These are phyloP conservation scores for Chrysaora quinquecirrha DNA, from an alignment of 30 jellyfish, hydroid and myxozoan species.

Conservation along the genomic window DNA sequence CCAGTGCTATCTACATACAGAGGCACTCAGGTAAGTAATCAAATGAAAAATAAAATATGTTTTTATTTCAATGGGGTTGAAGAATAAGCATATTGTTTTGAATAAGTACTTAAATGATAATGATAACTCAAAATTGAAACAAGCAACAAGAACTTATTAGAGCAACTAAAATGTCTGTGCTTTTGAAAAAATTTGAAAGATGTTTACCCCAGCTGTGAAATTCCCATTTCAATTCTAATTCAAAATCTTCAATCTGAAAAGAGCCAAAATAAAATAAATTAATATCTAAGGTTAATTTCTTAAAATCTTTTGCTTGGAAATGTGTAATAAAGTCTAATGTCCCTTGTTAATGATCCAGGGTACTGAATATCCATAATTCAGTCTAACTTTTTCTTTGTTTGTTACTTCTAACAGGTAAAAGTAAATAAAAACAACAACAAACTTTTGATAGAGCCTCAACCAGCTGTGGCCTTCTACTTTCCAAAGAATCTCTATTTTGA, in stretches of 20 bases:
- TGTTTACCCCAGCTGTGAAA: constrained; percentile 97
- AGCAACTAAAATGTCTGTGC: neutral
- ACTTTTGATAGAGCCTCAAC: constrained; percentile 84
- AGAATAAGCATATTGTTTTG: too few species aligned
- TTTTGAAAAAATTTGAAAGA: neutral
- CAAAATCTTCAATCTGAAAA: constrained; percentile 67
- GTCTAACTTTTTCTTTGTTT: too few species aligned
- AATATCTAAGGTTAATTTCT: too few species aligned
- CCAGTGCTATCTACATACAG: too few species aligned
- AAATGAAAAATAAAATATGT: too few species aligned
- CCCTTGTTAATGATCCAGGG: too few species aligned
- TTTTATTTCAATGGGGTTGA: too few species aligned
- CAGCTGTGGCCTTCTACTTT: constrained; percentile 83
- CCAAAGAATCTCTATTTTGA: constrained; percentile 78
- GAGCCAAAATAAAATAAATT: too few species aligned
- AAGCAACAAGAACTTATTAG: neutral
- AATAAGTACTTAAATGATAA: neutral
- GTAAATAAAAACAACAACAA: neutral
- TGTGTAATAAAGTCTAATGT: too few species aligned
- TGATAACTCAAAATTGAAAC: neutral
- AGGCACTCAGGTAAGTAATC: too few species aligned
- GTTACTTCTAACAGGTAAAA: neutral
- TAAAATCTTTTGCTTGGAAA: too few species aligned
- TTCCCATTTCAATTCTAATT: constrained; percentile 90
- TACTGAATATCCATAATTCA: too few species aligned